A percentile compares a stretch with the other conserved stretches of the same genome.
Evolutionary conservation across 2,888 invertebrate genomes (phyloP).

Genomic region (Tetragonisca angustula): DNA sequence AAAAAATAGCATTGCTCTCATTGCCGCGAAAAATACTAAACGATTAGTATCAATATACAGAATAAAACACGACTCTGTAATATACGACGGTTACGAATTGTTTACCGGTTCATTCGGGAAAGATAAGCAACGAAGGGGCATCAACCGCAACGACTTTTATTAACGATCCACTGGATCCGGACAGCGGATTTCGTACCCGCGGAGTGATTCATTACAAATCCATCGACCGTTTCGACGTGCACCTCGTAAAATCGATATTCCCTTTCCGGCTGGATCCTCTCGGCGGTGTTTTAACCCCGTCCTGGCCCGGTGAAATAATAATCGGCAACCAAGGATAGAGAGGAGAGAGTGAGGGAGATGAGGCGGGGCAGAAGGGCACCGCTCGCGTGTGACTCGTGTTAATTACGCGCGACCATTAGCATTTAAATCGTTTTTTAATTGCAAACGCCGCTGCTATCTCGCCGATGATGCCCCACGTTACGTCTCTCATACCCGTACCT

Average conservation of each 20-base stretch:
- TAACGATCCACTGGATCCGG: constrained; percentile 59
- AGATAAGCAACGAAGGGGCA: constrained; percentile 26
- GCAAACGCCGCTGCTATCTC: constrained; percentile 68
- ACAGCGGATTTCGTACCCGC: constrained; percentile 48
- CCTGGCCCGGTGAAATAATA: constrained; percentile 64
- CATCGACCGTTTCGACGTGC: constrained; percentile 60
- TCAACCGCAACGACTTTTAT: constrained; percentile 59
- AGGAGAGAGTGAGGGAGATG: not conserved
- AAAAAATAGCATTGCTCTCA: not conserved
- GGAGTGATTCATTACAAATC: constrained; percentile 68
- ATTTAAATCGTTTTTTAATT: constrained; percentile 80
- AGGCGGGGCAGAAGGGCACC: constrained; percentile 42
- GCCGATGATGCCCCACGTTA: constrained; percentile 1
- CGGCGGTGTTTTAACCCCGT: constrained; percentile 52
- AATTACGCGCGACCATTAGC: constrained; percentile 77
- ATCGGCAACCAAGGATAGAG: constrained; percentile 50
- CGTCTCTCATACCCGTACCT: constrained; percentile 50
- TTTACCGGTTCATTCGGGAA: not conserved
- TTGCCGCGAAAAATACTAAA: not conserved
- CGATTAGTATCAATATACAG: not conserved
- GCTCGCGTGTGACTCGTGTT: constrained; percentile 71
- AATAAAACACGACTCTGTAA: not conserved
- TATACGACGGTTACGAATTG: not conserved
- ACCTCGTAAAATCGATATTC: constrained; percentile 63
- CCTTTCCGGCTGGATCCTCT: constrained; percentile 39